Percentiles rank a stretch among this genome's conserved stretches.
Evolutionary conservation across 2,113 vertebrate species (phyloP).

Genomic region (Ibidorhyncha struthersii): DNA sequence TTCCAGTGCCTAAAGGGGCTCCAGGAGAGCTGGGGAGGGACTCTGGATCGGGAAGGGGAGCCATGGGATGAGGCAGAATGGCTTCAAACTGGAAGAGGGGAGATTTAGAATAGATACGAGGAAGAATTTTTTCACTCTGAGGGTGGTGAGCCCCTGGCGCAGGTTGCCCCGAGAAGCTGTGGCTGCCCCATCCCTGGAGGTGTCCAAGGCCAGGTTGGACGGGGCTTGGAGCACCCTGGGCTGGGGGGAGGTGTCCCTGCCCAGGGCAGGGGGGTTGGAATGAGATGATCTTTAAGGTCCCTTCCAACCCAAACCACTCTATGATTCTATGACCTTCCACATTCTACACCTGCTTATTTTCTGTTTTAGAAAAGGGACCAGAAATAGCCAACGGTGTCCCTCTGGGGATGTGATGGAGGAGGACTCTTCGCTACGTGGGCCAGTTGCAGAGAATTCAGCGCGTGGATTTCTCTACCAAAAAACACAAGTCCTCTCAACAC

Average conservation of each 20-base stretch:
- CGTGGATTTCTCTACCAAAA: not conserved
- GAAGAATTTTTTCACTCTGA: too few relatives aligned
- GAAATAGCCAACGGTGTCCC: not conserved
- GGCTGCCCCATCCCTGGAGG: too few relatives aligned
- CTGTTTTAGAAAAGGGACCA: not conserved
- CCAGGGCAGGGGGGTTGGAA: not conserved
- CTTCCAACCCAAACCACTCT: not conserved
- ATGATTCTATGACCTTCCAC: not conserved
- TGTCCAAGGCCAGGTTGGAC: not conserved
- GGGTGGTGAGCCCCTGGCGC: too few relatives aligned
- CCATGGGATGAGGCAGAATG: too few relatives aligned
- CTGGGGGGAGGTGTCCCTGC: not conserved
- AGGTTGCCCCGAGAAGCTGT: too few relatives aligned
- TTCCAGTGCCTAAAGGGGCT: too few relatives aligned
- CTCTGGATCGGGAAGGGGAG: too few relatives aligned
- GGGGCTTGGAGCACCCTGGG: not conserved
- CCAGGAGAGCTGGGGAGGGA: too few relatives aligned
- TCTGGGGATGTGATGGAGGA: not conserved
- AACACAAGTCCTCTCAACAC: not conserved
- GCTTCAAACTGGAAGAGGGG: too few relatives aligned
- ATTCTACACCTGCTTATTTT: not conserved
- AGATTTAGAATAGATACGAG: too few relatives aligned
- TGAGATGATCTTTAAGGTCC: not conserved
- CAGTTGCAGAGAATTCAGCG: not conserved
- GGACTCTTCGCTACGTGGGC: rapidly evolving